These are phyloP conservation scores for Tachina lurida DNA, from an alignment of 2,888 invertebrate species.

Conservation along the genomic window DNA sequence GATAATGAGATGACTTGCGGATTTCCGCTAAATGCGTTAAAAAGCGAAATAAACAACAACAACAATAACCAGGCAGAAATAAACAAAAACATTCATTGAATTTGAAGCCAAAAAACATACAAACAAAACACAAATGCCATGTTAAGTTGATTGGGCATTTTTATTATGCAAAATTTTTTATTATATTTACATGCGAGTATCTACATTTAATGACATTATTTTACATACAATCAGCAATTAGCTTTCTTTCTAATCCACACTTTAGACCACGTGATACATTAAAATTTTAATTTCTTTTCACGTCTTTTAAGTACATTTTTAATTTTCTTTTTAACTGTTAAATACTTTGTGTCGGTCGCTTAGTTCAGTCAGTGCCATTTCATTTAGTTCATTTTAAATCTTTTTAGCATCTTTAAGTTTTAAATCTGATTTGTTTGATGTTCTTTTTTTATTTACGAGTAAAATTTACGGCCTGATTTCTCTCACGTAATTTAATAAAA, in stretches of 20 bases:
- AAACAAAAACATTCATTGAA: constrained; percentile 18
- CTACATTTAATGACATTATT: neutral
- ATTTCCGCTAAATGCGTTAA: constrained; percentile 66
- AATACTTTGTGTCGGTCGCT: constrained; percentile 24
- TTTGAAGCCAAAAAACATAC: too few relatives aligned
- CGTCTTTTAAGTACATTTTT: constrained; percentile 9
- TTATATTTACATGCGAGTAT: neutral
- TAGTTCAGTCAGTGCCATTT: constrained; percentile 47
- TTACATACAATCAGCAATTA: constrained; percentile 2
- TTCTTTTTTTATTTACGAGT: constrained; percentile 9
- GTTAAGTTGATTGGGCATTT: constrained; percentile 26
- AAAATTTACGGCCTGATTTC: constrained; percentile 40
- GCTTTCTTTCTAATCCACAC: constrained; percentile 16
- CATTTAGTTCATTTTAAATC: constrained; percentile 41
- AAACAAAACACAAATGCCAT: too few relatives aligned
- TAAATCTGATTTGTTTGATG: neutral
- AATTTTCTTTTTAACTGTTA: constrained; percentile 3
- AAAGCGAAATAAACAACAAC: constrained; percentile 50
- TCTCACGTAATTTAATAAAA: constrained; percentile 44
- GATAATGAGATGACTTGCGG: constrained; percentile 58
- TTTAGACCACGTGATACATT: constrained; percentile 16
- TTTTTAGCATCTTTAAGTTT: constrained; percentile 51
- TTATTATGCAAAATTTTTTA: neutral
- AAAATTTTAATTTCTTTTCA: constrained; percentile 34
- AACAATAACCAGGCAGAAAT: neutral